These are phyloP conservation scores for Morelia viridis DNA, from an alignment of 2,797 vertebrate species.

Conservation along the genomic window DNA sequence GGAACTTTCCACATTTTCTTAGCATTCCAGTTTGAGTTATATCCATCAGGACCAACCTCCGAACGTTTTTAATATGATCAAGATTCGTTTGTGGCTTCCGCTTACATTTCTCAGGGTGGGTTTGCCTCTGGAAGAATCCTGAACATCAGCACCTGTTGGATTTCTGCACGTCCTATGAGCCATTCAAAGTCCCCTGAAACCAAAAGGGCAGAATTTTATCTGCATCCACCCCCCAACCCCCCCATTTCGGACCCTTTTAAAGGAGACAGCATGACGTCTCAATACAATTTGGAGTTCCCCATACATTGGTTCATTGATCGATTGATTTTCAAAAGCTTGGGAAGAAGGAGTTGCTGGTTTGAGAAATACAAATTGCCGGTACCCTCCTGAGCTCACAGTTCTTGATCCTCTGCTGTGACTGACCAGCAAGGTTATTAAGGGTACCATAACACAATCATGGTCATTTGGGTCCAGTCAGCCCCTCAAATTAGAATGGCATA, in stretches of 20 bases:
- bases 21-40: neutral
- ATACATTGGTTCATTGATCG: neutral
- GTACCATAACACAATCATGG: slow-evolving; percentile 72
- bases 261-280: no score
- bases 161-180: neutral
- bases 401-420: slow-evolving; percentile 66
- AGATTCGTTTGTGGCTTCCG: neutral
- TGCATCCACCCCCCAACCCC: no score
- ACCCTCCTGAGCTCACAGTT: neutral
- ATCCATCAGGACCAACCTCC: neutral
- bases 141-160: neutral
- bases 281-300: neutral
- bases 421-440: slow-evolving; percentile 74
- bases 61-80: no score
- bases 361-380: neutral
- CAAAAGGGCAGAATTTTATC: neutral
- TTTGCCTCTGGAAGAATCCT: neutral
- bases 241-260: no score
- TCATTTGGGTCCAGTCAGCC: slow-evolving; percentile 66
- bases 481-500: slow-evolving; percentile 79
- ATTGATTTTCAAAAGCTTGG: neutral
- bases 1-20: neutral
- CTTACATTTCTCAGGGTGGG: no score
- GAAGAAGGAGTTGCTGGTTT: neutral
- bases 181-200: neutral